Percentiles rank a stretch among this genome's conserved stretches.
Evolutionary conservation across 2,113 vertebrate genomes (phyloP).

Genomic region (Neotragus pygmaeus): DNA sequence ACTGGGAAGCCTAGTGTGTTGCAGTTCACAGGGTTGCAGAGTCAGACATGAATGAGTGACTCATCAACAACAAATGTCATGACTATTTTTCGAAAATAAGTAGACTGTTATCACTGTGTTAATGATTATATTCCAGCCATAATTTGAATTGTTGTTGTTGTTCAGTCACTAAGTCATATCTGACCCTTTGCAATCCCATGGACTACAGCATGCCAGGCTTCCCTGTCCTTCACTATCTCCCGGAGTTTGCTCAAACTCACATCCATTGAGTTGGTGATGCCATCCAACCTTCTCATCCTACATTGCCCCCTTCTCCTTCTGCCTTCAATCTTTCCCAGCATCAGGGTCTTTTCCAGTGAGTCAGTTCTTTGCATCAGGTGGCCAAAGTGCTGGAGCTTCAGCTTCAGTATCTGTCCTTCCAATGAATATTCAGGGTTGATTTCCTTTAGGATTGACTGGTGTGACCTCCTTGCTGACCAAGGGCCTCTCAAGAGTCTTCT

Average conservation of each 20-base stretch:
- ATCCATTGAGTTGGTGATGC: not conserved
- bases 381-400: not conserved
- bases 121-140: not conserved
- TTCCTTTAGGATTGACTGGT: not conserved
- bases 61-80: not conserved
- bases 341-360: not conserved
- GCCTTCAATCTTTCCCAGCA: not conserved
- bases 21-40: not conserved
- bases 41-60: not conserved
- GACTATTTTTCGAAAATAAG: not conserved
- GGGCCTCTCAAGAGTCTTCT: not conserved
- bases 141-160: not conserved
- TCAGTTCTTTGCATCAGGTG: not conserved
- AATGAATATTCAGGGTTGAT: not conserved
- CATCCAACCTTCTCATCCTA: not conserved
- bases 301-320: not conserved
- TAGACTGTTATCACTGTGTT: not conserved
- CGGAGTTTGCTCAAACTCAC: not conserved
- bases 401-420: not conserved
- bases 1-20: not conserved
- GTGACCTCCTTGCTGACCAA: not conserved
- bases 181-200: rapidly evolving
- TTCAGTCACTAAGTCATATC: not conserved
- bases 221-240: not conserved
- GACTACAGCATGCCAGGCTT: not conserved